A percentile compares a stretch with the other conserved stretches of the same genome.
These are phyloP conservation scores for Protophormia terraenovae DNA, from an alignment of 2,888 invertebrate species.

Conservation along the genomic window DNA sequence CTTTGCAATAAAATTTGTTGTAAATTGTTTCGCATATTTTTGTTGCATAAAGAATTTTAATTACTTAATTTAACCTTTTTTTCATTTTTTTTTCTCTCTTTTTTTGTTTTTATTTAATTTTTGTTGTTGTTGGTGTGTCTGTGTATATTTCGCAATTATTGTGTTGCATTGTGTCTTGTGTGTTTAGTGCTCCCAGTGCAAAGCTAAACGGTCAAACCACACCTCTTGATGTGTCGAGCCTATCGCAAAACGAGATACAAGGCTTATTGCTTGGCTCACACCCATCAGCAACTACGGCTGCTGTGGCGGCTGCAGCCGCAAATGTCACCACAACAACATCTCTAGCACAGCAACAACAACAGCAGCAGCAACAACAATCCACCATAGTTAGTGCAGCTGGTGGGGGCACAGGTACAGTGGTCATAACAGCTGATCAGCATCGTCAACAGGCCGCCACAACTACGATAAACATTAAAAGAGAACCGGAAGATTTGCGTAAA, in stretches of 20 bases:
- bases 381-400: conserved; percentile 77
- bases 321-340: conserved; percentile 76
- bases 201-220: conserved; percentile 82
- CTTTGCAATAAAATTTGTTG: conserved; percentile 26
- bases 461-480: conserved; percentile 81
- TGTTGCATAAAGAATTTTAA: conserved; percentile 58
- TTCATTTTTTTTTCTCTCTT: conserved; percentile 32
- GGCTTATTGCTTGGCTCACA: conserved; percentile 82
- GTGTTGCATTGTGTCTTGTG: conserved; percentile 1
- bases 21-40: conserved; percentile 42
- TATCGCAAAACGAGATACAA: conserved; percentile 82
- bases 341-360: conserved; percentile 70
- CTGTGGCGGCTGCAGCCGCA: conserved; percentile 74
- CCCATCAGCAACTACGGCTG: conserved; percentile 79
- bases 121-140: conserved; percentile 31
- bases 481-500: conserved; percentile 82
- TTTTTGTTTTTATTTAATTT: conserved; percentile 38
- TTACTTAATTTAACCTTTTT: conserved; percentile 62
- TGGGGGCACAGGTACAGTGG: conserved; percentile 71
- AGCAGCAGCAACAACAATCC: conserved; percentile 72
- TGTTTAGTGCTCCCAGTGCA: conserved; percentile 79
- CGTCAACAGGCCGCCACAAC: conserved; percentile 70
- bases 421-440: conserved; percentile 77
- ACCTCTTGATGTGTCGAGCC: conserved; percentile 82
- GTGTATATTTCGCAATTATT: conserved; percentile 46